Evolutionary conservation across 2,888 invertebrate genomes (phyloP), one percentile per base, ranked within the genome.

Genomic region (Ectropis crepuscularia): DNA sequence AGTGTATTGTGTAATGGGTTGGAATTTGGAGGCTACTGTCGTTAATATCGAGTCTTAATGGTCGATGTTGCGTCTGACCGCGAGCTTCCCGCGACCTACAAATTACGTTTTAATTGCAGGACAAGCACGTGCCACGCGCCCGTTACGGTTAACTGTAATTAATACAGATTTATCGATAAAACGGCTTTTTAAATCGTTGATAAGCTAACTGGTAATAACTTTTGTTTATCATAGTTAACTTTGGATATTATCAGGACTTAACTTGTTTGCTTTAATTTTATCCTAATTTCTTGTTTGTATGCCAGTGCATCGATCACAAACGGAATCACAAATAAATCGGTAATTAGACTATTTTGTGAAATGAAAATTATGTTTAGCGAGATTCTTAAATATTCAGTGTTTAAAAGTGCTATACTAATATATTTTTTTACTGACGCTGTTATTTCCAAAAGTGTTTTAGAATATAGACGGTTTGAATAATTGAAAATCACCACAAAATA

Each of bases 51-150:
- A 42, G 12, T 37, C 43, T 36, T 53, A 53, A 43, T 37, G 37
- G 5, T 5, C 45, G 45, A 36, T 45, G 37, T 53, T 45, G 37
- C 43, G 42, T 6, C 6, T 11, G n/a, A 10, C 11, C 37, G 6
- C 53, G n/a, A 16, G 28, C 37, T 4, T 37, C 45, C 37, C 37
- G 37, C 53, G 45, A 53, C 11, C 53, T 45, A 53, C 53, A 53
- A 53, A 45, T 53, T 45, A 45, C 36, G 43, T 42, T 45, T 53
- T 53, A 53, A 53, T 45, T 53, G 43, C 45, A 38, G 43, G 37
- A 36, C 45, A 53, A n/a, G 53, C 41, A 41, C 51, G 51, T 51
- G 51, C 10, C 10, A 12, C 51, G 39, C 47, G 28, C 28, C 47
- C 47, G 7, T 47, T 47, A 16, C 43, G 37, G 41, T 51, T 51